phyloP scores from a whole-genome alignment of 1,140 invertebrate species.

The Physella acuta region DNA sequence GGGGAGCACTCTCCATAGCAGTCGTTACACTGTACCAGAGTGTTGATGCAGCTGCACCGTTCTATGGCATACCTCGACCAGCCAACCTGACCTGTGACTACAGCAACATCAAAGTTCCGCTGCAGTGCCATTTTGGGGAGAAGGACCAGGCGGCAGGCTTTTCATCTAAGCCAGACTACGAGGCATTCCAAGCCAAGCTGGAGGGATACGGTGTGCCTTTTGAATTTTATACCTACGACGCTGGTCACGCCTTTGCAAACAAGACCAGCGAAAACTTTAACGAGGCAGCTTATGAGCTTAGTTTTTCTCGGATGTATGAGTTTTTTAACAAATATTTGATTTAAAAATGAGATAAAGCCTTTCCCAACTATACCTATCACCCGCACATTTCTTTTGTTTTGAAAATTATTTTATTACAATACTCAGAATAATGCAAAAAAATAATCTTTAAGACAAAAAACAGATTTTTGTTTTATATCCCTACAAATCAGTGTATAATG shows the following conservation, averaged over 20 bases:
- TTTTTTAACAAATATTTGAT: constrained; percentile 28
- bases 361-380: too few species aligned
- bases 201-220: constrained; percentile 19
- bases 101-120: constrained; percentile 44
- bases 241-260: constrained; percentile 33
- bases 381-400: too few species aligned
- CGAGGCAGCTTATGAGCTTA: constrained; percentile 16
- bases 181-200: constrained; percentile 26
- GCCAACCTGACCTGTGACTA: constrained; percentile 35
- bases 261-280: constrained; percentile 19
- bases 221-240: constrained; percentile 30
- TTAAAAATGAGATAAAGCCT: too few species aligned
- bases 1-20: constrained; percentile 47
- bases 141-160: constrained; percentile 38
- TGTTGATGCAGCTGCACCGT: constrained; percentile 47
- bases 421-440: too few species aligned
- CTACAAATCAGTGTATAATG: too few species aligned
- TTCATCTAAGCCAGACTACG: constrained; percentile 29
- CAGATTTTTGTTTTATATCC: too few species aligned
- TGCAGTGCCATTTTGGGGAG: constrained; percentile 53
- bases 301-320: constrained; percentile 23
- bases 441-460: too few species aligned
- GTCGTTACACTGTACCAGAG: constrained; percentile 37
- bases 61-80: constrained; percentile 48
- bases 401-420: too few species aligned